Evolutionary conservation across 2,888 invertebrate genomes (phyloP), one percentile per base, ranked within the genome.

Genomic region (Dasypogon diadema): DNA sequence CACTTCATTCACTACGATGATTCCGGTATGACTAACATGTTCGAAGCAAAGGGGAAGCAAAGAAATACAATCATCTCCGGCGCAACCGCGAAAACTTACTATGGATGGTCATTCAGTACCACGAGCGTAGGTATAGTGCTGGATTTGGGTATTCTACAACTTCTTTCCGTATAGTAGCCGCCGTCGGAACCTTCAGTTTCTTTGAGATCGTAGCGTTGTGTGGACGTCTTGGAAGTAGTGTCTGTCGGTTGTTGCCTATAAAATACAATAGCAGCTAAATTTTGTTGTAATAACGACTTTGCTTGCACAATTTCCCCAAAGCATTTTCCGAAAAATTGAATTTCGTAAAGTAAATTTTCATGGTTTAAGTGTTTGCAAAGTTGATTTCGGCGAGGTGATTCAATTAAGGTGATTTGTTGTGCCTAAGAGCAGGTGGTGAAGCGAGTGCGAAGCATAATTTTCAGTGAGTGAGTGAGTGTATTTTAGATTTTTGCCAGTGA

Each of bases 381-480:
- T 18, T 54, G 30, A 70, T 70, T 70, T 26, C 54, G 16, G 51
- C 6, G 54, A 30, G 54, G 70, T 70, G 70, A 70, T 70, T 70
- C 54, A 70, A 70, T 70, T 70, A 70, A 51, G 54, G 70, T 70
- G 70, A 70, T 70, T 70, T 70, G 70, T 70, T 54, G 70, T 54
- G 51, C 70, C 54, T 26, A 22, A 21, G 34, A 54, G 70, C 70
- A 70, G 70, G 70, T 70, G 70, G 24, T 65, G 65, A 48, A 63
- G 10, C 37, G 48, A 48, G 48, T 12, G n/a, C 5, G 48, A 5
- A 5, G 4, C 48, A n/a, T n/a, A 48, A 48, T n/a, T 48, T n/a
- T 16, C 21, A 18, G 54, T 37, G 12, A 58, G n/a, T n/a, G n/a
- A n/a, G n/a, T n/a, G n/a, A n/a, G n/a, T n/a, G n/a, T n/a, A n/a